Evolutionary conservation across 2,113 vertebrate genomes (phyloP).

Genomic region (Capricornis sumatraensis): DNA sequence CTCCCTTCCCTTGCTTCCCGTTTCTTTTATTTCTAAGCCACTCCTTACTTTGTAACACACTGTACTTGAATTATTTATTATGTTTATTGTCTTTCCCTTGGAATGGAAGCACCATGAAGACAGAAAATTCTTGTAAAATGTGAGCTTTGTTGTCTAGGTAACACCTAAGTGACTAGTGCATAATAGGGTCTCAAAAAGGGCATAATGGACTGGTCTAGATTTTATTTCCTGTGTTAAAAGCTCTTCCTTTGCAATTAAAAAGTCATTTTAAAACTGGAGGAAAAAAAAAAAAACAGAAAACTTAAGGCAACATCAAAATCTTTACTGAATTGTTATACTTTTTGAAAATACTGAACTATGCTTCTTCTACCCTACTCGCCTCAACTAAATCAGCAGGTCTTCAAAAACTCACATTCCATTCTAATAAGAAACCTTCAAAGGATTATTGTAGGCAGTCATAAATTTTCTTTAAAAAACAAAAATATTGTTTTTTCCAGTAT

Average conservation of each 20-base stretch:
- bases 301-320: neutral
- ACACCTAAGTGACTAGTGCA: neutral
- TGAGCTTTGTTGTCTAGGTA: neutral
- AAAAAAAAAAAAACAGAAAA: slow-evolving; percentile 10
- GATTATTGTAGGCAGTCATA: neutral
- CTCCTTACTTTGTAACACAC: neutral
- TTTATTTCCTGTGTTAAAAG: slow-evolving; percentile 12
- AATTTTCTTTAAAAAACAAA: neutral
- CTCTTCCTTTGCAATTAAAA: neutral
- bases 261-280: neutral
- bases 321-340: neutral
- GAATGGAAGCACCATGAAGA: neutral
- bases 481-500: neutral
- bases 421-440: neutral
- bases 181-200: neutral
- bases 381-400: neutral
- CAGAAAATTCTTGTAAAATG: neutral
- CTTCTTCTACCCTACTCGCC: neutral
- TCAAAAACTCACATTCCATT: neutral
- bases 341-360: neutral
- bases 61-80: neutral
- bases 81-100: neutral
- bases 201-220: neutral
- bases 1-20: neutral
- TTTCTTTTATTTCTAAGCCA: neutral